phyloP scores from a whole-genome alignment of 2,113 vertebrate genomes.

The Thunnus thynnus region DNA sequence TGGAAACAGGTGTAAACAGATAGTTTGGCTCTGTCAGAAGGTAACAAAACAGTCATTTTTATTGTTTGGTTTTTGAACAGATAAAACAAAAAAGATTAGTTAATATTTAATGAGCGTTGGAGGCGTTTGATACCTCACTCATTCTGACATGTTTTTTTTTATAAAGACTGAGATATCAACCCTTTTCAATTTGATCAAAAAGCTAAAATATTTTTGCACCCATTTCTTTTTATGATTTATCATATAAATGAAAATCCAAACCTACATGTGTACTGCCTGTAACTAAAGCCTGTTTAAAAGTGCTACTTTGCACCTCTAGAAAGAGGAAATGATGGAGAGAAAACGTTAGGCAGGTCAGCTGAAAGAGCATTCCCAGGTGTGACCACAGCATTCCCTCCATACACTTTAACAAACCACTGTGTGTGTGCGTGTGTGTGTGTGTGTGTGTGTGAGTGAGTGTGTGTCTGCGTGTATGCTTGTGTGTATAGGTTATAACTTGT shows the following conservation, averaged over 20 bases:
- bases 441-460: neutral
- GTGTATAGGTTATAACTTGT: conserved; percentile 21
- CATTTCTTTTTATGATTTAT: neutral
- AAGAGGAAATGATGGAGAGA: conserved; percentile 55
- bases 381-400: conserved; percentile 79
- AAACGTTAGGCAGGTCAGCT: conserved; percentile 68
- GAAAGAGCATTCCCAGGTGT: conserved; percentile 79
- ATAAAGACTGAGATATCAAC: neutral
- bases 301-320: conserved; percentile 44
- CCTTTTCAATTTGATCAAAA: neutral
- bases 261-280: neutral
- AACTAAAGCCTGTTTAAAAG: neutral
- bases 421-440: conserved; percentile 47
- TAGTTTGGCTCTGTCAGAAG: too few species aligned
- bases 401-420: conserved; percentile 72
- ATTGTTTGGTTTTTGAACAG: too few species aligned
- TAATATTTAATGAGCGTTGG: too few species aligned
- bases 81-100: too few species aligned
- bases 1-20: too few species aligned
- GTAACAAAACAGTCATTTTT: too few species aligned
- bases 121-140: too few species aligned
- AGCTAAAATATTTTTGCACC: neutral
- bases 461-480: neutral
- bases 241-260: neutral
- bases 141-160: neutral